Evolutionary conservation across 2,888 invertebrate species (phyloP).

Genomic region (Callinectes sapidus): DNA sequence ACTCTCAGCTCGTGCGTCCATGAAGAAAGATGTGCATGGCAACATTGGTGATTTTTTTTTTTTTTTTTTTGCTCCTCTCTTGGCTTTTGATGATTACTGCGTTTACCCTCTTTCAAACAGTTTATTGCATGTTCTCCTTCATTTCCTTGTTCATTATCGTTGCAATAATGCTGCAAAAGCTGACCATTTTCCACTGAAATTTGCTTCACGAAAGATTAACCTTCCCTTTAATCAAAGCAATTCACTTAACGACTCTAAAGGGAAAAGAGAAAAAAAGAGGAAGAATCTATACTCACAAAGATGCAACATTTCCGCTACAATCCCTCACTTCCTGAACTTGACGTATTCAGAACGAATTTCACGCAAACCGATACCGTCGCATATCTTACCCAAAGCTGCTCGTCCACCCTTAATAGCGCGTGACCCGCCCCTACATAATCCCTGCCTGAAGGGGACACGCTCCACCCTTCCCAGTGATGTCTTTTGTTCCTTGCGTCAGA

Average conservation of each 20-base stretch:
- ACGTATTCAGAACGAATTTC: neutral
- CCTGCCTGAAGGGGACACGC: conserved; percentile 22
- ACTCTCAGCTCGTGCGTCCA: neutral
- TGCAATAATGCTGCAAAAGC: neutral
- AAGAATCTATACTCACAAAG: neutral
- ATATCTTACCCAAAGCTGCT: neutral
- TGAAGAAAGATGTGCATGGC: neutral
- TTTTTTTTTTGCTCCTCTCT: neutral
- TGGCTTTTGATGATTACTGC: neutral
- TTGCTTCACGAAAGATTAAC: neutral
- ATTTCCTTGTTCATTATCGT: neutral
- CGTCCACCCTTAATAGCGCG: neutral
- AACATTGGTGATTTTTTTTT: neutral
- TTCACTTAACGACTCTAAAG: neutral
- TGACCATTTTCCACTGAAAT: neutral
- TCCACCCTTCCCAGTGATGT: neutral
- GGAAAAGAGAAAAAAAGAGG: neutral
- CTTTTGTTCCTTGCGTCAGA: neutral
- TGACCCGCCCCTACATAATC: conserved; percentile 18
- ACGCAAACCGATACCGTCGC: neutral
- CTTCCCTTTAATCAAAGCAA: neutral
- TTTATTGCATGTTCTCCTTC: neutral
- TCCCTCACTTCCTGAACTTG: neutral
- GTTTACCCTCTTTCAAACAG: neutral
- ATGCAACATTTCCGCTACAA: neutral